Evolutionary conservation across 37 sponge, comb jelly and placozoan genomes (phyloP), one percentile per base, ranked within the genome.

Genomic region (Trichoplax adhaerens): DNA sequence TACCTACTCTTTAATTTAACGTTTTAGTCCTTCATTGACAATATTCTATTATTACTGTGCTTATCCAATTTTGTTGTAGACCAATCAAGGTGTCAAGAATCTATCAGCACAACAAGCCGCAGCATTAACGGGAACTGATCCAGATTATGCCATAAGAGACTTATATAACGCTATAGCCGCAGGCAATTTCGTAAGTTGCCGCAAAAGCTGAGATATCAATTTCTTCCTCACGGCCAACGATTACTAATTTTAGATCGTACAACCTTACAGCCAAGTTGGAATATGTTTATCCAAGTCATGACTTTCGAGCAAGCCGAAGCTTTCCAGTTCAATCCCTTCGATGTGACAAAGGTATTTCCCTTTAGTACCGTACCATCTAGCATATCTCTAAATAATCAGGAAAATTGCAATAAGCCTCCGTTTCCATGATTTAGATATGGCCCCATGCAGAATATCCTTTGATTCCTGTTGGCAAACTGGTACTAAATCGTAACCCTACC

Each of bases 391-490:
- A 29, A 29, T 29, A 29, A 29, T 29, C 29, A 29, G 29, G 29
- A 29, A 29, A 29, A 29, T 29, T 29, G 29, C 29, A 29, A 29
- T 29, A 29, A 29, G 29, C 29, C 29, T 29, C 29, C 29, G 29
- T 29, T 29, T 29, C 29, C 29, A 29, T 29, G 29, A 29, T 29
- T 50, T 55, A 84, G 85, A 62, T 87, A 3, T 89, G 90, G 90
- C 86, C 90, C 29, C 90, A 89, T 46, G 46, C 71, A 53, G 90
- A 89, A 53, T 89, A 70, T 66, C 90, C 90, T 12, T 81, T 89
- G 49, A 85, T 89, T 53, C 86, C 83, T 3, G 90, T 86, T 1
- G 90, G 90, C 49, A 68, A 54, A 57, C 6, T 86, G 69, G 83
- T 86, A 50, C 72, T 89, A 57, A 79, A 89, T 60, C 61, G 86